Base-by-base conservation (phyloP, 2,888 invertebrate species). In the Hoplodrina blanda region DNA sequence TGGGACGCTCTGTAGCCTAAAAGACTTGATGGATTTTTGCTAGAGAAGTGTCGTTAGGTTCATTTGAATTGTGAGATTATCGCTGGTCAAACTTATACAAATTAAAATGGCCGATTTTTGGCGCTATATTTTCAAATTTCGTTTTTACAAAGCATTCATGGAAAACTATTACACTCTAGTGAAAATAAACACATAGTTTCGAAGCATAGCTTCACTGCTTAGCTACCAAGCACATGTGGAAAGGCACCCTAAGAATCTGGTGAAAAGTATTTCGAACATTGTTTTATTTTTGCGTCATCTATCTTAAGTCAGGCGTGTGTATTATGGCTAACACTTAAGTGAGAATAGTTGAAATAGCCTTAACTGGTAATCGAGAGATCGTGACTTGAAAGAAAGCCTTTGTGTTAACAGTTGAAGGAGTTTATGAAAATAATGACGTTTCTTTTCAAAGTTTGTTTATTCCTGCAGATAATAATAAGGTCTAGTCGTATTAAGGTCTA, bases 391-490 rank as follows among this genome's bases (percentile, higher is more conserved):
- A 20, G 15, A 33, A 57, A 56, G 55, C 3, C 7, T 13, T 2
- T 1, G 17, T 50, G 10, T 67, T 56, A 50, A 55, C 44, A 37
- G 11, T 54, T 70, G 54, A 77, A 77, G 25, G 25, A 54, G 17
- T 54, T 54, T 10, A 13, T 13, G 33, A 46, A 50, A 49, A 41
- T 69, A 59, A 60, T n/a, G 53, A 33, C 8, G 20, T 25, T 59
- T 49, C 49, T 77, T 73, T 59, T 19, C 13, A 54, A 70, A 13
- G 0, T 19, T 15, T 46, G 33, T 68, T 63, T 52, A 46, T 37
- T 76, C 17, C 46, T 2, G 11, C 10, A 66, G 6, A 76, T 17
- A 49, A 41, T 20, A 53, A 62, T n/a, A n/a, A n/a, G n/a, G n/a
- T n/a, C n/a, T 13, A 33, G 33, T 33, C 33, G 7, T 33, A 33